phyloP scores from a whole-genome alignment of 1,140 invertebrate species.

The Ips nitidus region DNA sequence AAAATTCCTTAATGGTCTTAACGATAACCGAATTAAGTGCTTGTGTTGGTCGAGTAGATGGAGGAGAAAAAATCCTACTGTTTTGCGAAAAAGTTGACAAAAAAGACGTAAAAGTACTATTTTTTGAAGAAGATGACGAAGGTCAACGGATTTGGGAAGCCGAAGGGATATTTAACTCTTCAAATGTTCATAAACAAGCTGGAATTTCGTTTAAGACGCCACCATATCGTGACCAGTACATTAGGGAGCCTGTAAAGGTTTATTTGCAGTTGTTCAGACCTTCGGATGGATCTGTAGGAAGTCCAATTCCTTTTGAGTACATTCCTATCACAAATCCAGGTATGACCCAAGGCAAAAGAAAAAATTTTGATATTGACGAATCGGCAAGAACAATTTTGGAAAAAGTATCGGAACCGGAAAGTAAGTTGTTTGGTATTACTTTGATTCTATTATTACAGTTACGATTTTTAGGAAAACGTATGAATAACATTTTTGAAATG shows the following conservation, averaged over 20 bases:
- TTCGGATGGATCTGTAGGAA: constrained; percentile 81
- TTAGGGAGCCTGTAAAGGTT: constrained; percentile 74
- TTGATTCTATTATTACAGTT: no score
- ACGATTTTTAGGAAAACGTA: no score
- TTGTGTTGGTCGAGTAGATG: constrained; percentile 77
- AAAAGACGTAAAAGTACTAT: neutral
- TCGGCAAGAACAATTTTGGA: no score
- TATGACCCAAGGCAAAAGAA: no score
- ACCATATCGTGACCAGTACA: constrained; percentile 68
- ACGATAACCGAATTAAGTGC: constrained; percentile 85
- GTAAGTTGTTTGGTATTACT: no score
- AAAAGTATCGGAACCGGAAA: no score
- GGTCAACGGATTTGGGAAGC: neutral
- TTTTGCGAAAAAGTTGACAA: constrained; percentile 83
- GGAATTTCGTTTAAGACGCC: constrained; percentile 86
- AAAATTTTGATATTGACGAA: no score
- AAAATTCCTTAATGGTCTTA: constrained; percentile 93
- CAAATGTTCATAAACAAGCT: constrained; percentile 92
- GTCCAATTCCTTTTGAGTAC: constrained; percentile 79
- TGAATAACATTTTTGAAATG: no score
- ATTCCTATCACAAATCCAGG: constrained; percentile 57
- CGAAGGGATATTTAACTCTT: constrained; percentile 75
- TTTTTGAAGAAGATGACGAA: neutral
- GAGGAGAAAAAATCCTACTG: constrained; percentile 85
- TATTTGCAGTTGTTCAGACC: constrained; percentile 80